Evolutionary conservation across 2,113 vertebrate genomes (phyloP), one percentile per base, ranked within the genome.

Genomic region (Chaetura pelagica): DNA sequence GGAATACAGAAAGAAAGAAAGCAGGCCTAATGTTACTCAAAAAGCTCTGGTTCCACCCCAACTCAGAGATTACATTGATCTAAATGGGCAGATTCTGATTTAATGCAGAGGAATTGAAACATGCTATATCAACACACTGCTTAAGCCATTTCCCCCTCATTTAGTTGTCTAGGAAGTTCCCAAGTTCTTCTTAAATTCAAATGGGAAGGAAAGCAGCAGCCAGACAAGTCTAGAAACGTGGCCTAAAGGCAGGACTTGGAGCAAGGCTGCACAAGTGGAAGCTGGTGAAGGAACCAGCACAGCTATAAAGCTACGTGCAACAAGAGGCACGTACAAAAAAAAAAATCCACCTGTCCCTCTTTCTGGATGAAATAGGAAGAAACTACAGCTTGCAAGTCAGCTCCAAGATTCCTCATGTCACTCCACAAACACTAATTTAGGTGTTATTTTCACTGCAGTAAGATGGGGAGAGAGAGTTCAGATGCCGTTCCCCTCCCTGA

Each of bases 1-100:
- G 55, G 57, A 86, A 94, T 55, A 96, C 22, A 92, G 75, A 80
- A 83, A 81, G 79, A 34, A 90, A 95, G 48, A 94, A 93, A 95
- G 69, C n/a, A 89, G 61, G 35, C 61, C 89, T 84, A 67, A 59
- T 1, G 4, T 75, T 82, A 91, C 84, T 92, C 61, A 55, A 17
- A 84, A 86, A 77, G 72, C 24, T 77, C 68, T 87, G 57, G 67
- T 40, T 78, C 48, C 35, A 57, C 24, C n/a, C 21, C 69, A 92
- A 0, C 52, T 94, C 40, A 63, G 17, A 73, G 51, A 62, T 62
- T 59, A 76, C 32, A 44, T 3, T 34, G 52, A 67, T 52, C 42
- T 78, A 62, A 92, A 87, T 1, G 4, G 15, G 48, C 5, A 87
- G 34, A 38, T 72, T 44, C 52, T 49, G 61, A 80, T 75, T 74